Base-by-base conservation (phyloP, 2,797 vertebrate species). In the Parauchenoglanis ngamensis region DNA sequence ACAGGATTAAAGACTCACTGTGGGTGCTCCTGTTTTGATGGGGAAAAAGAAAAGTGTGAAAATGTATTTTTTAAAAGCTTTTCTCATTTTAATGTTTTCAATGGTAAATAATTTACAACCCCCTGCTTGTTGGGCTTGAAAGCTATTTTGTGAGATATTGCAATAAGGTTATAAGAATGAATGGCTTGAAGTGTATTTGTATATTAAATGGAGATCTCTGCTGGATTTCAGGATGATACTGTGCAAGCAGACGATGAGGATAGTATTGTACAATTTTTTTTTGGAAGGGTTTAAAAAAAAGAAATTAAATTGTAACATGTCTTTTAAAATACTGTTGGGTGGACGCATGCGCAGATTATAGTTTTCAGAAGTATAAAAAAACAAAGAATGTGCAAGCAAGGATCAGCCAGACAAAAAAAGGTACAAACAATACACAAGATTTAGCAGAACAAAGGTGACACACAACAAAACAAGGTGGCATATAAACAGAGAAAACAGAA, bases 1-100 rank as follows among this genome's bases (percentile, higher is more conserved):
- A 61, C 25, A 54, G 65, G 44, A 70, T 65, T 88, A 65, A 70
- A 73, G 52, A 25, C 72, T 77, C 46, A 68, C 81, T 61, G 31
- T 23, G 12, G 11, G 57, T 80, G 78, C 19, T 40, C 13, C 28
- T 21, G 19, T 57, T 65, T 28, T 83, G 57, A 73, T 59, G 65
- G 61, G 67, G n/a, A 76, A 31, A 25, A 13, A 13, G 7, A 80
- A 59, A 7, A 82, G n/a, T 56, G 28, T 80, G 61, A 40, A 72
- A 56, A 70, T 80, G 7, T 63, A 44, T 78, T 79, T 56, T 49
- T 57, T 57, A 23, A 52, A 49, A 35, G 28, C 54, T 79, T 79
- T 57, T 35, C 28, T 35, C 63, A 79, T 65, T 77, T 63, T 54
- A 52, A 10, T 49, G 65, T 72, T 72, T 61, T 73, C n/a, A 82